Conservation (phyloP, 1,140 invertebrate genomes). For the Leucophenga varia region DNA sequence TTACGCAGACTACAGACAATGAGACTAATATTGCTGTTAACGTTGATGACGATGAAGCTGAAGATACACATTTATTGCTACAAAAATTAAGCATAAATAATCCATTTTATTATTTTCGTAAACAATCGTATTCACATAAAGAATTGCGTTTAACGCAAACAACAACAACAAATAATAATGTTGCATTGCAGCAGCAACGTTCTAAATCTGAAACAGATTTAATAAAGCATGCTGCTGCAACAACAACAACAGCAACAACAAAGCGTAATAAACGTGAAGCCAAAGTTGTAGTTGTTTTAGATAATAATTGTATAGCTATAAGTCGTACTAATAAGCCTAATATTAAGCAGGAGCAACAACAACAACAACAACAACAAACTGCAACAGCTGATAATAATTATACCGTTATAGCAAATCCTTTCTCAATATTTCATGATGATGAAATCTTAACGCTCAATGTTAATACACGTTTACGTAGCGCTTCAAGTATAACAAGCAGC, state of each 20-base stretch:
- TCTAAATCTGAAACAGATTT: constrained; percentile 11
- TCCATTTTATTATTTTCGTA: constrained; percentile 52
- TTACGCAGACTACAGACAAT: constrained; percentile 11
- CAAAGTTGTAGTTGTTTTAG: constrained; percentile 55
- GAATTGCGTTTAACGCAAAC: constrained; percentile 20
- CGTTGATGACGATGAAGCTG: constrained; percentile 14
- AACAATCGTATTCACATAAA: constrained; percentile 47
- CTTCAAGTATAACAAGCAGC: constrained; percentile 1
- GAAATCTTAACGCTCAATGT: constrained; percentile 41
- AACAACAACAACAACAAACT: constrained; percentile 12
- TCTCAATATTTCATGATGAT: constrained; percentile 53
- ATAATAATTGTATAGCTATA: constrained; percentile 46
- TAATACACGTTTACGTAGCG: constrained; percentile 31
- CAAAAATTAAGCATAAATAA: constrained; percentile 50
- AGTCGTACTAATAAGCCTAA: constrained; percentile 44
- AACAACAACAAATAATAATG: no score
- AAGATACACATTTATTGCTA: constrained; percentile 37
- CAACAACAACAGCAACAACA: constrained; percentile 1
- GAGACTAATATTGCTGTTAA: background rate
- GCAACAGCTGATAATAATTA: constrained; percentile 23
- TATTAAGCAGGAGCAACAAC: constrained; percentile 11
- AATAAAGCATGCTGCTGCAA: background rate
- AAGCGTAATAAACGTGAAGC: constrained; percentile 41
- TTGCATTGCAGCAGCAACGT: background rate
- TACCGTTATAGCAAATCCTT: constrained; percentile 52